A percentile compares a stretch with the other conserved stretches of the same genome.
Evolutionary conservation across 2,888 invertebrate genomes (phyloP).

Genomic region (Harmothoe impar): DNA sequence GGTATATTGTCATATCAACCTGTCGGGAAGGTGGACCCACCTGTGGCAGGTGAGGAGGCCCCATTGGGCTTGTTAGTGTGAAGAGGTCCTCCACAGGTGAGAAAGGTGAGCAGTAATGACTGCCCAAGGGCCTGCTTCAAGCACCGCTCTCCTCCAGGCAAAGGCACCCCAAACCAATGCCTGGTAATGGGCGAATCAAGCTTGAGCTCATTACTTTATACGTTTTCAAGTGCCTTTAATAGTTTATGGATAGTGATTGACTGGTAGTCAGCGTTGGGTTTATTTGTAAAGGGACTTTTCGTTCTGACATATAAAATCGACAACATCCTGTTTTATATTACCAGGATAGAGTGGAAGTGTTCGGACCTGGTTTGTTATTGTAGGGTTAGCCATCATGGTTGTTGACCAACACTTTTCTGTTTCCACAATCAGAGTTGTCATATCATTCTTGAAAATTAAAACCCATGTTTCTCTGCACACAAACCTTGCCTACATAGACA

Average conservation of each 20-base stretch:
- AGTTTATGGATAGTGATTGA: not conserved
- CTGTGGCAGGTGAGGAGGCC: slow-evolving; percentile 3
- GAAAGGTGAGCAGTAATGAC: not conserved
- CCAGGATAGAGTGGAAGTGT: too few relatives aligned
- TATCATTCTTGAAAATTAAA: too few relatives aligned
- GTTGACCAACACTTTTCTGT: too few relatives aligned
- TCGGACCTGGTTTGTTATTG: too few relatives aligned
- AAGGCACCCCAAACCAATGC: not conserved
- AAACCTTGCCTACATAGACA: too few relatives aligned
- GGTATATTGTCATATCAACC: slow-evolving; percentile 17
- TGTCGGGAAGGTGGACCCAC: not conserved
- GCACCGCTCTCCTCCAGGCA: not conserved
- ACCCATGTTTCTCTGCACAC: too few relatives aligned
- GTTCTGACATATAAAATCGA: too few relatives aligned
- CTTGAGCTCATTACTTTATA: slow-evolving; percentile 29
- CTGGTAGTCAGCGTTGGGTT: too few relatives aligned
- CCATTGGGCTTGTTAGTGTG: slow-evolving; percentile 37
- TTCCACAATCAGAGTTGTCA: too few relatives aligned
- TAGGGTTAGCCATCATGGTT: too few relatives aligned
- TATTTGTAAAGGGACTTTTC: too few relatives aligned
- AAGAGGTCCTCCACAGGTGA: slow-evolving; percentile 32
- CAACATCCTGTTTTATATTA: too few relatives aligned
- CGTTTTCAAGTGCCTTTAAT: not conserved
- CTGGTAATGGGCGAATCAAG: not conserved
- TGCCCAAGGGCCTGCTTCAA: not conserved